Base-by-base conservation (phyloP, 2,888 invertebrate species). In the Apodemia mormo region DNA sequence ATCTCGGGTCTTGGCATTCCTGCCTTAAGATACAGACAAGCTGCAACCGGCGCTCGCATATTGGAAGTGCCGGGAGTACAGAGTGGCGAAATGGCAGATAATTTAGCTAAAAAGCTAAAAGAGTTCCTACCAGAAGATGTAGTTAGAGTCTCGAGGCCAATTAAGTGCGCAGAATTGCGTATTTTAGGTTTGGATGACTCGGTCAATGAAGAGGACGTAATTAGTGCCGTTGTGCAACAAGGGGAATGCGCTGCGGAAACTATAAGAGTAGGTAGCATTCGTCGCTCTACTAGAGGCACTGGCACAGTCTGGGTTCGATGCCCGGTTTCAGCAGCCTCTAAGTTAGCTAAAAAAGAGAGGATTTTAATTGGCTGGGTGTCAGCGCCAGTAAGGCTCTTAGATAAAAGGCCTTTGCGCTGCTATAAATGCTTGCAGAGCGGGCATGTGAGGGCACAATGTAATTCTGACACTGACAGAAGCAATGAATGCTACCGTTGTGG, bases 11-110 rank as follows among this genome's bases (percentile, higher is more conserved):
- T 67, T n/a, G 67, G 67, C 9, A 67, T 52, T 9, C 12, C 12
- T 5, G 33, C 9, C 5, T 30, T 67, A 9, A n/a, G 30, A 8
- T 67, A 33, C 6, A 45, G 67, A 45, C 29, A 67, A 33, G 52
- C 67, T 30, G 49, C 45, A 33, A 67, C 67, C 33, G 67, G 67
- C 49, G 58, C 58, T 30, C 58, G 58, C 10, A 58, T 58, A 10
- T 58, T 58, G 30, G 58, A 29, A 58, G 58, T 58, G 58, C 58
- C 58, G 9, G 58, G 58, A 4, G 58, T 5, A 30, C 29, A 29
- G 12, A 58, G 29, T 49, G 67, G 54, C 3, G 52, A 45, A n/a
- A 52, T 45, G 30, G 67, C 67, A 30, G 67, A 67, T 10, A 45
- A 12, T 12, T 33, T 67, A 12, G 67, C 67, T 4, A 8, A 29